Evolutionary conservation across 2,888 invertebrate species (phyloP), one percentile per base, ranked within the genome.

Genomic region (Hetaerina titia): DNA sequence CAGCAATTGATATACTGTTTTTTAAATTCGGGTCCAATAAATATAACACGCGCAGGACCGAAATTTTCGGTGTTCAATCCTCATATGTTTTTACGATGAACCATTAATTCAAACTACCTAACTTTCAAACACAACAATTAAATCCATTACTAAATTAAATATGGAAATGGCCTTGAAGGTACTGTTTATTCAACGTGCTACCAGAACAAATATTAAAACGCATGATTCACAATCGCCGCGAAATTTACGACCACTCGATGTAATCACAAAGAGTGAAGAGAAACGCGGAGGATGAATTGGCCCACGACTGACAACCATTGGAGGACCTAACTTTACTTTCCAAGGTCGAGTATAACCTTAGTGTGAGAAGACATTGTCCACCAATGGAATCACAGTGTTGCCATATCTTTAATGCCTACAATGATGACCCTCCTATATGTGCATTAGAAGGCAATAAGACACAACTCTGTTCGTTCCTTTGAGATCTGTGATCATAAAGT

Each of bases 351-450:
- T 1, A 31, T 31, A 31, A 31, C 25, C 31, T 81, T 31, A 81
- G 81, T 4, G 81, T 31, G 81, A 81, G 81, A 81, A 31, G 81
- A 81, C 81, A 81, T 31, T 81, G 81, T 81, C 81, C 81, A 81
- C 31, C 31, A 81, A 25, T 31, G 31, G 81, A 45, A 2, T 45
- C 45, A 45, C 81, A 81, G 31, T 25, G 81, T 81, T 31, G 81
- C 31, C 81, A 31, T 19, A 60, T 60, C 60, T 60, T 4, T 60
- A 60, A 60, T 15, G 2, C 60, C 60, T 60, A 60, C 9, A 5
- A 60, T 60, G 60, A 60, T 1, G 60, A 60, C 60, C 60, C 11
- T 60, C 2, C 45, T 15, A 5, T 11, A 17, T 17, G 60, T 15
- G 17, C 60, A 60, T 60, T 17, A 60, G 6, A 60, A 60, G 60